Conservation (phyloP, 2,797 vertebrate genomes). For the Menidia menidia region DNA sequence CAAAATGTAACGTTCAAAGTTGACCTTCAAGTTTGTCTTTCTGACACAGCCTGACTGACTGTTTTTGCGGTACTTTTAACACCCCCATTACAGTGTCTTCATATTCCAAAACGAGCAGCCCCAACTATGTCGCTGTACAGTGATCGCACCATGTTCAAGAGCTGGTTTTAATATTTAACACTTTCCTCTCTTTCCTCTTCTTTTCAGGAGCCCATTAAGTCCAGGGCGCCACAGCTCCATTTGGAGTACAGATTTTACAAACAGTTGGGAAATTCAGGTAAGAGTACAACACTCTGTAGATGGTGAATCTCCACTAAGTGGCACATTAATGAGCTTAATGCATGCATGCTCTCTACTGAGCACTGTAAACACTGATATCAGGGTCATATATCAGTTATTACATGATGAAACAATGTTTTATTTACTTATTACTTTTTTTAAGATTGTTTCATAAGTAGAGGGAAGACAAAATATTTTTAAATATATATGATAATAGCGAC, state of each 20-base stretch:
- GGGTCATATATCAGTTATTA: too few relatives aligned
- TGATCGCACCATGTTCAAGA: not conserved
- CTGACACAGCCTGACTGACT: not conserved
- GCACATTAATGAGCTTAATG: not conserved
- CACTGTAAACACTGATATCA: not conserved
- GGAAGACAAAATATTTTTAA: too few relatives aligned
- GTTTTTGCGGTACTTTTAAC: not conserved
- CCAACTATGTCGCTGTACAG: not conserved
- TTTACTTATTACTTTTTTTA: too few relatives aligned
- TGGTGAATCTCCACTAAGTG: not conserved
- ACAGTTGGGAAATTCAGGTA: slow-evolving; percentile 97
- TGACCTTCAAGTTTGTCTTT: not conserved
- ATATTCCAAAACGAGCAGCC: slow-evolving; percentile 1
- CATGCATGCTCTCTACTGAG: slow-evolving; percentile 5
- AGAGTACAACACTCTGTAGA: slow-evolving; percentile 12
- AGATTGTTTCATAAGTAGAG: too few relatives aligned
- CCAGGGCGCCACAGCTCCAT: slow-evolving; percentile 96
- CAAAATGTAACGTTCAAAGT: slow-evolving; percentile 29
- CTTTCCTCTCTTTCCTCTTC: not conserved
- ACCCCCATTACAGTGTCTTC: too few relatives aligned
- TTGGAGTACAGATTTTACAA: slow-evolving; percentile 99
- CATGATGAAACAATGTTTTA: too few relatives aligned
- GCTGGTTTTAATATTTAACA: slow-evolving; percentile 10
- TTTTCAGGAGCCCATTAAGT: slow-evolving; percentile 96
- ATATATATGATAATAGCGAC: too few relatives aligned